These are phyloP conservation scores for Pseudorasbora parva DNA, from an alignment of 2,113 vertebrate species.

Conservation along the genomic window DNA sequence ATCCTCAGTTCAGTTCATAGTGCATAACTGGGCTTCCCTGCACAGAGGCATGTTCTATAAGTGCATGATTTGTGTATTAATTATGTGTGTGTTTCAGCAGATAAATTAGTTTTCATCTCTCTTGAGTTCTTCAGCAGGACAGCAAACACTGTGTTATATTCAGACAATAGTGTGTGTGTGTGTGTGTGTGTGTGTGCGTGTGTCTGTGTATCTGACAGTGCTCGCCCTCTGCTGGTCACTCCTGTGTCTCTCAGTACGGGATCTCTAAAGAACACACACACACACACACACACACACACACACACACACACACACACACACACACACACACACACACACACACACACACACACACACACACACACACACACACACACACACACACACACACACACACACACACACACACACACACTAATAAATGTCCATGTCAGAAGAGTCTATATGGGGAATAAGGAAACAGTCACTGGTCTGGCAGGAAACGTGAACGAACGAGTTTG, in stretches of 20 bases:
- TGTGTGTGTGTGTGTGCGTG: too few species aligned
- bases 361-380: too few species aligned
- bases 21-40: neutral
- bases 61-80: neutral
- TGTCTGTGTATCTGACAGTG: too few species aligned
- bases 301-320: too few species aligned
- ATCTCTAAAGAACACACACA: neutral
- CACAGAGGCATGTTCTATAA: neutral
- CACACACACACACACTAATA: too few species aligned
- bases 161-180: neutral
- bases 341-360: too few species aligned
- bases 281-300: too few species aligned
- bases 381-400: too few species aligned
- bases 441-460: neutral
- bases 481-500: conserved; percentile 48
- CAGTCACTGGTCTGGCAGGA: conserved; percentile 49
- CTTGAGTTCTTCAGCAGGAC: neutral
- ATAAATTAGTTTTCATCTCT: neutral
- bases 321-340: too few species aligned
- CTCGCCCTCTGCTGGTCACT: conserved; percentile 9
- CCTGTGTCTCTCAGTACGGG: neutral
- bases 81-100: neutral
- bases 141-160: neutral
- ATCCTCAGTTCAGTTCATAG: neutral
- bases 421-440: neutral